Percentiles rank a stretch among this genome's conserved stretches.
Conservation (phyloP, 2,113 vertebrate species). For the Myotis davidii region DNA sequence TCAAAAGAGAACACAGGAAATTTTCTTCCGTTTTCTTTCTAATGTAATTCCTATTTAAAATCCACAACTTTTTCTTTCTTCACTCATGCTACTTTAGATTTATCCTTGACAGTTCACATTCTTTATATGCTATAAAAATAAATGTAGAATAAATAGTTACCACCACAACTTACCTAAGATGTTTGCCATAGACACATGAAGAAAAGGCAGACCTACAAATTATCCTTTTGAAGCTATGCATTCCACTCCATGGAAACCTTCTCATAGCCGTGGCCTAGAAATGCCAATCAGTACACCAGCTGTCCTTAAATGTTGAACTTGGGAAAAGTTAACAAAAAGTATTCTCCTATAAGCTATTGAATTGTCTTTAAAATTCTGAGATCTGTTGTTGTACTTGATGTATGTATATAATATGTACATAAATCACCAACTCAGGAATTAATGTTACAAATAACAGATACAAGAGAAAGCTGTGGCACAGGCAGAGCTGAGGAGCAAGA, state of each 20-base stretch:
- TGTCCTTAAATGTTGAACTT: background rate
- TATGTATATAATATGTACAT: background rate
- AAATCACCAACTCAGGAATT: background rate
- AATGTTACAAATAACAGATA: background rate
- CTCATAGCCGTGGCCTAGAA: background rate
- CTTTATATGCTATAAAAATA: slow-evolving; percentile 9
- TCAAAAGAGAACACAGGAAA: background rate
- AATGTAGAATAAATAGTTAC: background rate
- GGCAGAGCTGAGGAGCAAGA: background rate
- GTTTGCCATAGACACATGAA: background rate
- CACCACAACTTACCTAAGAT: background rate
- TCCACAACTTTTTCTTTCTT: background rate
- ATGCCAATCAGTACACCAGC: background rate
- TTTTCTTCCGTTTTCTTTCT: background rate
- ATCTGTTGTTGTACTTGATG: background rate
- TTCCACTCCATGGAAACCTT: background rate
- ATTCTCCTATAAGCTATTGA: background rate
- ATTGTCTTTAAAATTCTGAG: background rate
- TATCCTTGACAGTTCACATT: background rate
- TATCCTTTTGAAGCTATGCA: background rate
- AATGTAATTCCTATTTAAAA: background rate
- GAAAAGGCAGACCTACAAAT: background rate
- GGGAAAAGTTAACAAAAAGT: background rate
- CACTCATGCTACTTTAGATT: background rate
- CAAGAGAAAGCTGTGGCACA: background rate